These are phyloP conservation scores for Drosophila willistoni DNA, from an alignment of 1,140 invertebrate genomes.

Conservation along the genomic window DNA sequence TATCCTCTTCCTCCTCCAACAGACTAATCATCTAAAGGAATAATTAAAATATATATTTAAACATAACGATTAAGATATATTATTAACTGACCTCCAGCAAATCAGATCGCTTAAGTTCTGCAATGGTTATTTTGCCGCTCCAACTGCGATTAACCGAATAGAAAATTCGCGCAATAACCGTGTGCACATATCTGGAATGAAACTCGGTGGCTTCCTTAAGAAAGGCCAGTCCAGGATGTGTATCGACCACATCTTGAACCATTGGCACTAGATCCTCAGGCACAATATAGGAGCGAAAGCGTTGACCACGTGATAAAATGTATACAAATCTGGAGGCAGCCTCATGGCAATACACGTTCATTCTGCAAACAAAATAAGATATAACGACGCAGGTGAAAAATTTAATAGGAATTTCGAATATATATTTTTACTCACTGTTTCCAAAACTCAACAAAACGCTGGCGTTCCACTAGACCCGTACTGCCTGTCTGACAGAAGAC, in stretches of 20 bases:
- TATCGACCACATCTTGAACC: constrained; percentile 98
- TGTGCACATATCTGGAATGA: constrained; percentile 98
- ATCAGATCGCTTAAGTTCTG: constrained; percentile 96
- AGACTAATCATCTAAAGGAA: constrained; percentile 86
- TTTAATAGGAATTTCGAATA: not conserved
- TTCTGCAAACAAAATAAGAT: constrained; percentile 83
- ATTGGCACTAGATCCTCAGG: constrained; percentile 96
- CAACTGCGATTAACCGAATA: constrained; percentile 99
- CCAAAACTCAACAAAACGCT: constrained; percentile 95
- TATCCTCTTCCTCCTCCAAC: constrained; percentile 96
- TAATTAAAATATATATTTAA: not conserved
- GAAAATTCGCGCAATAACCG: constrained; percentile 98
- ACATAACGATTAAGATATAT: not conserved
- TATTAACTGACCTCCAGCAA: constrained; percentile 85
- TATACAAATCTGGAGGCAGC: constrained; percentile 94
- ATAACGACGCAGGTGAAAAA: not conserved
- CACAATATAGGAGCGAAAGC: constrained; percentile 85
- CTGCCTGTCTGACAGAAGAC: constrained; percentile 87
- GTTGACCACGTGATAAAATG: constrained; percentile 89
- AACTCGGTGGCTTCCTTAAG: constrained; percentile 98
- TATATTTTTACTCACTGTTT: constrained; percentile 88
- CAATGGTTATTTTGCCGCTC: constrained; percentile 95
- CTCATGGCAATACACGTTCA: constrained; percentile 92
- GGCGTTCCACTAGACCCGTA: constrained; percentile 88
- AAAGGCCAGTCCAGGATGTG: constrained; percentile 99